A percentile compares a stretch with the other conserved stretches of the same genome.
Conservation (phyloP, 2,797 vertebrate genomes). For the Neosalanx taihuensis region DNA sequence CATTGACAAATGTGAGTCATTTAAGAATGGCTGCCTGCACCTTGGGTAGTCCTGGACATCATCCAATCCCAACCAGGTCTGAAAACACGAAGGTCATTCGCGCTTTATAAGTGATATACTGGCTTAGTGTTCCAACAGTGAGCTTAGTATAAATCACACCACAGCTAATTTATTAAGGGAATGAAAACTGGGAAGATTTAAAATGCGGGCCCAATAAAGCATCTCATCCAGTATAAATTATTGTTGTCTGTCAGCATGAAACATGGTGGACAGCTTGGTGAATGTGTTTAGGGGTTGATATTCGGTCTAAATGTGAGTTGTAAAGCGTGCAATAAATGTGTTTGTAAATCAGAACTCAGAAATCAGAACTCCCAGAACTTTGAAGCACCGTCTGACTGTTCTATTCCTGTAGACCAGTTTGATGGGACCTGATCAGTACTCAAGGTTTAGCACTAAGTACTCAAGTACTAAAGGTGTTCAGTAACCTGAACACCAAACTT, state of each 20-base stretch:
- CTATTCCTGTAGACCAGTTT: constrained; percentile 30
- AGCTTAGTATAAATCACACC: constrained; percentile 46
- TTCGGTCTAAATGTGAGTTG: constrained; percentile 47
- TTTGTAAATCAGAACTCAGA: constrained; percentile 34
- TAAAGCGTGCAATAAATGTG: constrained; percentile 52
- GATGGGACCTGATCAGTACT: constrained; percentile 23
- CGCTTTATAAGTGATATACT: constrained; percentile 30
- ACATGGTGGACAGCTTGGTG: constrained; percentile 49
- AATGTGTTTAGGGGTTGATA: constrained; percentile 45
- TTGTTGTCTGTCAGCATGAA: constrained; percentile 52
- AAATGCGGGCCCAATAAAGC: constrained; percentile 49
- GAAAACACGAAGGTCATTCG: constrained; percentile 28
- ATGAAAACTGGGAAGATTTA: constrained; percentile 43
- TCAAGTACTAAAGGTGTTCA: constrained; percentile 13
- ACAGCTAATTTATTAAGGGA: constrained; percentile 47
- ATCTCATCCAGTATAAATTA: constrained; percentile 54
- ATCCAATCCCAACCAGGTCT: constrained; percentile 30
- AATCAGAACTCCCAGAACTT: not conserved
- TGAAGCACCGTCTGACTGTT: constrained; percentile 18
- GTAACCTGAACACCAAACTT: not conserved
- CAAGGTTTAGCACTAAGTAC: too few species aligned
- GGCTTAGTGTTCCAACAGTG: constrained; percentile 18
- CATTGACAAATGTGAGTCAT: constrained; percentile 23
- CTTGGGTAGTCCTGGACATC: constrained; percentile 20
- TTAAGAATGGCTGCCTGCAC: constrained; percentile 22